Evolutionary conservation across 1,140 invertebrate species (phyloP), one percentile per base, ranked within the genome.

Genomic region (Schlechtendalia chinensis): DNA sequence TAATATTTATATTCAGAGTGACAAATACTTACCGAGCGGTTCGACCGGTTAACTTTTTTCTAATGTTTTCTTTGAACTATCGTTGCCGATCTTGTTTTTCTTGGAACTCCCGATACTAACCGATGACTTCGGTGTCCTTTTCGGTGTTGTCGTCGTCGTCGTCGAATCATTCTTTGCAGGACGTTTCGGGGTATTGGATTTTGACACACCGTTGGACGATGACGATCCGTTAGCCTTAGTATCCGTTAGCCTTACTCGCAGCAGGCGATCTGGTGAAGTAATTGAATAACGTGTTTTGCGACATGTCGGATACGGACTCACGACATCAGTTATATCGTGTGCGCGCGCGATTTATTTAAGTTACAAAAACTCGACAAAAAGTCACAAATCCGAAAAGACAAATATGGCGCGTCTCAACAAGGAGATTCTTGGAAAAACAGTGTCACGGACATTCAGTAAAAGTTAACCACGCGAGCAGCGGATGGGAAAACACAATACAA

Each of bases 281-380:
- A 80, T 83, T 84, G 22, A 83, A 84, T 50, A 84, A 53, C 12
- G 83, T 84, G 27, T 83, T 84, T 81, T 84, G 82, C 3, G 82
- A 81, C 82, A 83, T 83, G 27, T 45, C n/a, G 32, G 32, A 39
- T 39, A 3, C 32, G 32, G 8, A 39, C 32, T 39, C 3, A 39
- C 32, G 32, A 39, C 8, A 39, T 39, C 3, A 39, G 32, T n/a
- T 39, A n/a, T n/a, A n/a, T n/a, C n/a, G n/a, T n/a, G n/a, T n/a
- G n/a, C n/a, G n/a, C n/a, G n/a, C n/a, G n/a, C n/a, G n/a, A n/a
- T n/a, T n/a, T n/a, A n/a, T n/a, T n/a, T n/a, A n/a, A n/a, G n/a
- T n/a, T n/a, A n/a, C n/a, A n/a, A 8, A 39, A 39, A 39, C 32
- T 3, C 32, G 8, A 3, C 8, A 39, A 39, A 39, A 39, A 4